These are phyloP conservation scores for Mercenaria mercenaria DNA, from an alignment of 1,140 invertebrate genomes.

Conservation along the genomic window DNA sequence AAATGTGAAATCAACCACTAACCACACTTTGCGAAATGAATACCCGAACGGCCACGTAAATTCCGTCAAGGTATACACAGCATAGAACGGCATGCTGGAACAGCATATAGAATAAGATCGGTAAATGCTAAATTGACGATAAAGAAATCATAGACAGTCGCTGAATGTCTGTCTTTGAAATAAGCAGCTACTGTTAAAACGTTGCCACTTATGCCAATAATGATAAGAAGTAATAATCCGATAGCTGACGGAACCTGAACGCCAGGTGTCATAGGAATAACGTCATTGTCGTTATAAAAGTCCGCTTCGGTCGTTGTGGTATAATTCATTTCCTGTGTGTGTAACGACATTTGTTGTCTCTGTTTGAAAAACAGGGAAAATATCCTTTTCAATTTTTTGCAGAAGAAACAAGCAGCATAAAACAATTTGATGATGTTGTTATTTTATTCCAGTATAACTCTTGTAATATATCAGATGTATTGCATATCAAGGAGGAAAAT, in stretches of 20 bases:
- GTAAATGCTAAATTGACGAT: slow-evolving; percentile 80
- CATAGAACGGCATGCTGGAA: slow-evolving; percentile 77
- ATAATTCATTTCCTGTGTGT: too few species aligned
- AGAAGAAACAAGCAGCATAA: too few species aligned
- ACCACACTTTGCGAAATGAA: slow-evolving; percentile 75
- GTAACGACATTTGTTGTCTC: too few species aligned
- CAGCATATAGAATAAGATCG: slow-evolving; percentile 76
- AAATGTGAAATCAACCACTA: slow-evolving; percentile 75
- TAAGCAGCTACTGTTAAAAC: slow-evolving; percentile 76
- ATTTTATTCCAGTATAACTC: too few species aligned
- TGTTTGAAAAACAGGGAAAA: too few species aligned
- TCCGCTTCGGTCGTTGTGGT: not conserved
- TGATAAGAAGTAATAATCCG: slow-evolving; percentile 55
- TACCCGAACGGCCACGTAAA: slow-evolving; percentile 75
- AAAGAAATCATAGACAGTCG: slow-evolving; percentile 79
- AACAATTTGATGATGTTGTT: too few species aligned
- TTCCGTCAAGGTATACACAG: slow-evolving; percentile 64
- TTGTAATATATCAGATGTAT: too few species aligned
- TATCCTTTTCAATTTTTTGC: too few species aligned
- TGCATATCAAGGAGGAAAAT: too few species aligned
- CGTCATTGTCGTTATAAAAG: not conserved
- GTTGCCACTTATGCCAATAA: slow-evolving; percentile 76
- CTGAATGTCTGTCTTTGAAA: slow-evolving; percentile 72
- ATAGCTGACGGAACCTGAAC: slow-evolving; percentile 53
- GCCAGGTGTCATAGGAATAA: not conserved